Evolutionary conservation across 2,888 invertebrate species (phyloP), one percentile per base, ranked within the genome.

Genomic region (Athalia rosae): DNA sequence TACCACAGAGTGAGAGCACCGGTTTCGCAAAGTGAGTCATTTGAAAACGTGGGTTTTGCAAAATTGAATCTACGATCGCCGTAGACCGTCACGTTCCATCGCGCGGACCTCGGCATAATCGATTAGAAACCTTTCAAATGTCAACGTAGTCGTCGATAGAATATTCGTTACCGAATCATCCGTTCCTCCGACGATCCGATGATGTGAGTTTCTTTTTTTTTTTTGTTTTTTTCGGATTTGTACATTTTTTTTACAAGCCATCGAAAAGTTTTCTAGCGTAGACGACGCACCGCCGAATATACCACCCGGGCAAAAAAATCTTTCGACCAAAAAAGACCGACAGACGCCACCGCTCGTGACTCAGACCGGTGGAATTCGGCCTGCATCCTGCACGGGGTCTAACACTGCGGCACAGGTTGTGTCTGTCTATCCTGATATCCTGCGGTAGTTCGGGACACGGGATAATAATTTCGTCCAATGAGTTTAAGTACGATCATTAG

Each of bases 261-360:
- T n/a, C n/a, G 69, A 41, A 41, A 5, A 50, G 67, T 11, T 15
- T 45, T 4, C 45, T 45, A 6, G 5, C 56, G 58, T 28, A 71
- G 45, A 58, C 71, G 71, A 71, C 71, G 28, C 28, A 58, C 45
- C 8, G 71, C 15, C 56, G 58, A 71, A 71, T 71, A 71, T 71
- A 45, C 56, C 71, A 58, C 13, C 9, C 56, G 53, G 53, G 11
- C 28, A 28, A 28, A 13, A 71, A 71, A 58, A 71, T 43, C 43
- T 58, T 58, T 3, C 58, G 56, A 58, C 58, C n/a, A 58, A 71
- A 56, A 28, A 45, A 71, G 13, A 48, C 66, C 47, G 43, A 67
- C 28, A 82, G 83, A 84, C 84, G 83, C 83, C 81, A 83, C 83
- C 81, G 78, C 80, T 80, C 81, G 82, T 84, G 83, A 84, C 83